A percentile compares a stretch with the other conserved stretches of the same genome.
These are phyloP conservation scores for Coenobita brevimanus DNA, from an alignment of 1,140 invertebrate genomes.

Conservation along the genomic window DNA sequence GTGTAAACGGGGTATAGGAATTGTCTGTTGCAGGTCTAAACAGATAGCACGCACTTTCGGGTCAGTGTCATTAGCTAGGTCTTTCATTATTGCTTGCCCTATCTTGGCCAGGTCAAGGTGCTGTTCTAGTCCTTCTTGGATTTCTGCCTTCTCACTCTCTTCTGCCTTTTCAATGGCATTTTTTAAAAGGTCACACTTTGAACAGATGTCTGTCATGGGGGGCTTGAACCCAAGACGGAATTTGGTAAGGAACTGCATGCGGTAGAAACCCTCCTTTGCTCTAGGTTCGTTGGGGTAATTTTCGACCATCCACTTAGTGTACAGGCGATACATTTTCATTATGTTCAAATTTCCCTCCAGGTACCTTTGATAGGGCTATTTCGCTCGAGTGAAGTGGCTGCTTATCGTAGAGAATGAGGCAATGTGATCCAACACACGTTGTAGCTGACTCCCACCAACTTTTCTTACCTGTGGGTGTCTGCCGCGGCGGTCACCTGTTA, in stretches of 20 bases:
- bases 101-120: not conserved
- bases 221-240: conserved; percentile 21
- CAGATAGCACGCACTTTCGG: not conserved
- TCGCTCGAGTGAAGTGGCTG: not conserved
- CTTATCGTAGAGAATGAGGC: not conserved
- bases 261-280: not conserved
- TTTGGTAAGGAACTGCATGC: not conserved
- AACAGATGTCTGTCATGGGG: conserved; percentile 25
- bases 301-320: not conserved
- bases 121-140: not conserved
- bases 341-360: not conserved
- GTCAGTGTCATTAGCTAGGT: not conserved
- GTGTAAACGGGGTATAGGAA: not conserved
- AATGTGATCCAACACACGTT: not conserved
- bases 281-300: not conserved
- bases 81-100: not conserved
- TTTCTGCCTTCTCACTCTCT: not conserved
- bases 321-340: not conserved
- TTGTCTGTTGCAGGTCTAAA: not conserved
- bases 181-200: conserved; percentile 5
- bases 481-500: not conserved
- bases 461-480: not conserved
- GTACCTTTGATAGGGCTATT: not conserved
- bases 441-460: not conserved
- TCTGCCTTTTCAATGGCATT: not conserved